Conservation (phyloP, 2,888 invertebrate genomes). For the Tribolium freemani region DNA sequence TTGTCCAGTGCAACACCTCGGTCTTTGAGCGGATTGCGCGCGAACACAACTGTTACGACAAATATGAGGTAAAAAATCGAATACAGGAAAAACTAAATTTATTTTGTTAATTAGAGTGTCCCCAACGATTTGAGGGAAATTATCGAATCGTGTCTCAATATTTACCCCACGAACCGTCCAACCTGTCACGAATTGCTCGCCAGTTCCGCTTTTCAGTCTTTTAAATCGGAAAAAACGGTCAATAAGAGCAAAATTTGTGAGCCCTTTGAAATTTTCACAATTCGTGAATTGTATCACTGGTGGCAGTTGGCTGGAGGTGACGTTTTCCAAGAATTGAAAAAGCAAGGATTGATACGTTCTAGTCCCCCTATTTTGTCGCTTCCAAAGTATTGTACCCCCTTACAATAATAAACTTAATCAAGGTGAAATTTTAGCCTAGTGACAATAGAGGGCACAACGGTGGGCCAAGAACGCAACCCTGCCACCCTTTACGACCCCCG, state of each 20-base stretch:
- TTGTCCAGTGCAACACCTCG: constrained; percentile 73
- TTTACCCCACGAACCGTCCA: constrained; percentile 75
- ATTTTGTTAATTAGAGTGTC: constrained; percentile 68
- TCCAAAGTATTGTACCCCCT: constrained; percentile 73
- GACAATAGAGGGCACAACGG: constrained; percentile 84
- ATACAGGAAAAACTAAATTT: not conserved
- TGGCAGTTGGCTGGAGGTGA: constrained; percentile 98
- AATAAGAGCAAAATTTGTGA: constrained; percentile 61
- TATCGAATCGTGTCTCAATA: constrained; percentile 80
- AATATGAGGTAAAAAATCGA: constrained; percentile 73
- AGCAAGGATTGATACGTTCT: constrained; percentile 90
- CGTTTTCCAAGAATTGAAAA: constrained; percentile 89
- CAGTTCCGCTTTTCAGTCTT: constrained; percentile 70
- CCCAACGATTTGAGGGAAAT: constrained; percentile 74
- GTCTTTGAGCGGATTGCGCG: constrained; percentile 82
- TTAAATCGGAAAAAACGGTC: constrained; percentile 46
- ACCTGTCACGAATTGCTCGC: constrained; percentile 74
- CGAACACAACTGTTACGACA: constrained; percentile 80
- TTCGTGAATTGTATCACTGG: constrained; percentile 91
- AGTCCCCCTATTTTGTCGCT: constrained; percentile 86
- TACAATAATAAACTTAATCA: constrained; percentile 13
- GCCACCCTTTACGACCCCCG: constrained; percentile 81
- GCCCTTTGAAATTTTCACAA: constrained; percentile 66
- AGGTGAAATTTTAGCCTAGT: constrained; percentile 77
- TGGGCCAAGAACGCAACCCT: constrained; percentile 84